Conservation (phyloP, 2,113 vertebrate genomes). For the Panthera leo region DNA sequence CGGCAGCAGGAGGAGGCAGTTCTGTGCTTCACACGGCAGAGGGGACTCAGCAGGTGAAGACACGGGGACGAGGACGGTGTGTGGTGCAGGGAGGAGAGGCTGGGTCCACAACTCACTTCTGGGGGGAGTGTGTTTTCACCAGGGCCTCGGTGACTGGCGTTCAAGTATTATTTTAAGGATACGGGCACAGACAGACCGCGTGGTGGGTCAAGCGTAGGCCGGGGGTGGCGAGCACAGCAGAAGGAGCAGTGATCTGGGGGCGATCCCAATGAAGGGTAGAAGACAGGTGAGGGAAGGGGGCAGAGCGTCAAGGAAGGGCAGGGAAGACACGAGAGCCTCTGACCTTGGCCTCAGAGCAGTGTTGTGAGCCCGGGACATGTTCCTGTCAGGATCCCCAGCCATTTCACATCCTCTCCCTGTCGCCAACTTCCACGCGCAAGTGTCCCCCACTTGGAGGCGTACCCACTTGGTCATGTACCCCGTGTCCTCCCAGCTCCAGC, state of each 20-base stretch:
- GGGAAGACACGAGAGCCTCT: neutral
- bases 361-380: neutral
- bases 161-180: neutral
- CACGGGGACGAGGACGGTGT: accelerated
- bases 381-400: neutral
- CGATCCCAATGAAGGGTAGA: neutral
- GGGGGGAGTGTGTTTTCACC: neutral
- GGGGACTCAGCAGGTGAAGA: neutral
- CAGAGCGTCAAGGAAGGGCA: neutral
- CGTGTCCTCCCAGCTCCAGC: neutral
- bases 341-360: neutral
- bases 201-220: neutral
- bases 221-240: too few relatives aligned
- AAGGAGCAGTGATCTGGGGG: neutral
- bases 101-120: neutral
- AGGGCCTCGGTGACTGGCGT: neutral
- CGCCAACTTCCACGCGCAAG: too few relatives aligned
- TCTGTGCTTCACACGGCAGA: neutral
- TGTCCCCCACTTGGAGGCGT: neutral
- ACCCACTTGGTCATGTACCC: neutral
- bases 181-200: neutral
- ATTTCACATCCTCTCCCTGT: neutral
- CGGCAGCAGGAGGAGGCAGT: neutral
- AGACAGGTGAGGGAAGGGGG: too few relatives aligned
- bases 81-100: neutral